These are phyloP conservation scores for Heliconius nattereri DNA, from an alignment of 1,140 invertebrate genomes.

Conservation along the genomic window DNA sequence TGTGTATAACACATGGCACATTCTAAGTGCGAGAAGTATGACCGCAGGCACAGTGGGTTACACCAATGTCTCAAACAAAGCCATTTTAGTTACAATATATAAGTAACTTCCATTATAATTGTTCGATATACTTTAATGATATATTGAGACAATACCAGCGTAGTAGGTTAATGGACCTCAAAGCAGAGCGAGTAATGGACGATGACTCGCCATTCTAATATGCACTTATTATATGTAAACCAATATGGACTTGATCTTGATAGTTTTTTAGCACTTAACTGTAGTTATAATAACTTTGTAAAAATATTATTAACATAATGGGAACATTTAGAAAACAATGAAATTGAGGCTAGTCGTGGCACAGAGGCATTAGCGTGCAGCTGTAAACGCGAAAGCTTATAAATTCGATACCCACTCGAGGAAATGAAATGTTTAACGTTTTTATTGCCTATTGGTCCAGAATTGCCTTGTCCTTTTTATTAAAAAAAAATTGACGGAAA, in stretches of 20 bases:
- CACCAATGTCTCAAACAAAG: not conserved
- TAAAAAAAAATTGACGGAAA: no score
- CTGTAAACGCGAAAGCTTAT: no score
- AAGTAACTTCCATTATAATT: not conserved
- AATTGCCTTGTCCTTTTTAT: no score
- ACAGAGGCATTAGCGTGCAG: no score
- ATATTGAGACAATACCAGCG: conserved; percentile 10
- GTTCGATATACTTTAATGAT: not conserved
- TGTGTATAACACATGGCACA: no score
- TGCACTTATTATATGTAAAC: conserved; percentile 7
- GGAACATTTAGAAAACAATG: no score
- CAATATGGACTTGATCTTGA: not conserved
- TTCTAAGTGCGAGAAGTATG: no score
- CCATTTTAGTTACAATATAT: not conserved
- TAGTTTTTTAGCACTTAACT: not conserved
- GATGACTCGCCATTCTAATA: conserved; percentile 23
- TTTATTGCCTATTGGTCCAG: no score
- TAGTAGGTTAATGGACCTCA: conserved; percentile 29
- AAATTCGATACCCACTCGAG: no score
- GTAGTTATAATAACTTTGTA: not conserved
- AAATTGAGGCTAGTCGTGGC: no score
- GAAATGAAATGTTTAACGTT: no score
- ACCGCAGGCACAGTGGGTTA: no score
- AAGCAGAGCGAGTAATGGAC: conserved; percentile 16
- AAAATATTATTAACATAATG: not conserved